Evolutionary conservation across 1,140 invertebrate species (phyloP).

Genomic region (Oncopodura yosiiana): DNA sequence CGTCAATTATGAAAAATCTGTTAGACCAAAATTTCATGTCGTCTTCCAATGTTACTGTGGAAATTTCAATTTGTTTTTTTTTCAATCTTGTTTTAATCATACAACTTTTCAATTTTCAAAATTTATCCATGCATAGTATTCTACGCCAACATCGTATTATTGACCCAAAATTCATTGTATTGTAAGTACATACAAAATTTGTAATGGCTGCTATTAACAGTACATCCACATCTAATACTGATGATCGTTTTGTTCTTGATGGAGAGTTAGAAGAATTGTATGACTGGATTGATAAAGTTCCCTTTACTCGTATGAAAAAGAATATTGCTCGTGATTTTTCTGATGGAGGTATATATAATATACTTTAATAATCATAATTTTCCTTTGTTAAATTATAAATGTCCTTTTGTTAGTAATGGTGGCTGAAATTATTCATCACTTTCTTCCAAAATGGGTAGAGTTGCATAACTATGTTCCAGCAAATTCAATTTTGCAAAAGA

Average conservation of each 20-base stretch:
- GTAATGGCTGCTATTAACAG: too few species aligned
- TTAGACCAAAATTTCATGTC: too few species aligned
- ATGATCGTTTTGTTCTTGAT: slow-evolving; percentile 17
- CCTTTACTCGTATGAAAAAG: slow-evolving; percentile 24
- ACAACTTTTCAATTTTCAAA: too few species aligned
- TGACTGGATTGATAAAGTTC: slow-evolving; percentile 28
- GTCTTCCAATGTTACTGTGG: too few species aligned
- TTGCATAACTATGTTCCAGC: slow-evolving; percentile 28
- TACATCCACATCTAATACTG: slow-evolving; percentile 8
- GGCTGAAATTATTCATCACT: slow-evolving; percentile 25
- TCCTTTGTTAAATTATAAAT: background rate
- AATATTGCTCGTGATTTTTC: slow-evolving; percentile 31
- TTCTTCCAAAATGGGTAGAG: slow-evolving; percentile 24
- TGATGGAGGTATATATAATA: slow-evolving; percentile 26
- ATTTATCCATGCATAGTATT: too few species aligned
- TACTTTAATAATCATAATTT: background rate
- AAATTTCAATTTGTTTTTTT: too few species aligned
- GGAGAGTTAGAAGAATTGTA: slow-evolving; percentile 24
- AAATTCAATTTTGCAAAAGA: slow-evolving; percentile 15
- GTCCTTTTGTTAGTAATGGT: slow-evolving; percentile 14
- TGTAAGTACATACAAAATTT: too few species aligned
- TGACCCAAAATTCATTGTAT: too few species aligned
- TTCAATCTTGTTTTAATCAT: too few species aligned
- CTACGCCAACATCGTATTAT: too few species aligned
- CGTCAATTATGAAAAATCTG: too few species aligned